phyloP scores from a whole-genome alignment of 2,113 vertebrate genomes.

The Dasyurus viverrinus region DNA sequence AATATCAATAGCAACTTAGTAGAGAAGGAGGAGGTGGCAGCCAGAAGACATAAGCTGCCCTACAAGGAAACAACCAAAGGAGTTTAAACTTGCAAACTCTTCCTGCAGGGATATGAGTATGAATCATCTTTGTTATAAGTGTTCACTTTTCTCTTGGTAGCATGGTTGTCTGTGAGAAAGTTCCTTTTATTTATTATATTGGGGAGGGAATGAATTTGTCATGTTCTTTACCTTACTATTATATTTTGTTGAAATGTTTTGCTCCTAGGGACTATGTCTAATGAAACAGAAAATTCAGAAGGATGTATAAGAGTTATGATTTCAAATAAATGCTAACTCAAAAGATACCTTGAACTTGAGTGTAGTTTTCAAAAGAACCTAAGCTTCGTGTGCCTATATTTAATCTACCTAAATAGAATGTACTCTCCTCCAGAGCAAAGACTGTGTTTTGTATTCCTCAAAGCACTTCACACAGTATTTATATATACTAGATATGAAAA shows the following conservation, averaged over 20 bases:
- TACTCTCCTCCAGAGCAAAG: not conserved
- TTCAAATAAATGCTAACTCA: not conserved
- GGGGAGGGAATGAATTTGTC: not conserved
- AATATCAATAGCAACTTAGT: not conserved
- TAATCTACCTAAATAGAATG: not conserved
- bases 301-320: not conserved
- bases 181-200: not conserved
- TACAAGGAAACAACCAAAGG: not conserved
- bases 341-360: not conserved
- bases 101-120: not conserved
- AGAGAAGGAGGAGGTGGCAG: not conserved
- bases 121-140: not conserved
- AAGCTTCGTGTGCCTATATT: not conserved
- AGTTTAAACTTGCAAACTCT: not conserved
- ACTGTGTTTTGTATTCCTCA: not conserved
- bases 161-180: not conserved
- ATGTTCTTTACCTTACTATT: not conserved
- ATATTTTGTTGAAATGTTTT: not conserved
- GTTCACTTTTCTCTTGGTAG: not conserved
- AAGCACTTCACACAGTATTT: not conserved
- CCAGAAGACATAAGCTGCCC: not conserved
- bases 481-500: not conserved
- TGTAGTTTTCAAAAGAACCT: not conserved
- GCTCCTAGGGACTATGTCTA: not conserved
- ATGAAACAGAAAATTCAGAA: not conserved